Evolutionary conservation across 2,113 vertebrate genomes (phyloP), one percentile per base, ranked within the genome.

Genomic region (Sturnira hondurensis): DNA sequence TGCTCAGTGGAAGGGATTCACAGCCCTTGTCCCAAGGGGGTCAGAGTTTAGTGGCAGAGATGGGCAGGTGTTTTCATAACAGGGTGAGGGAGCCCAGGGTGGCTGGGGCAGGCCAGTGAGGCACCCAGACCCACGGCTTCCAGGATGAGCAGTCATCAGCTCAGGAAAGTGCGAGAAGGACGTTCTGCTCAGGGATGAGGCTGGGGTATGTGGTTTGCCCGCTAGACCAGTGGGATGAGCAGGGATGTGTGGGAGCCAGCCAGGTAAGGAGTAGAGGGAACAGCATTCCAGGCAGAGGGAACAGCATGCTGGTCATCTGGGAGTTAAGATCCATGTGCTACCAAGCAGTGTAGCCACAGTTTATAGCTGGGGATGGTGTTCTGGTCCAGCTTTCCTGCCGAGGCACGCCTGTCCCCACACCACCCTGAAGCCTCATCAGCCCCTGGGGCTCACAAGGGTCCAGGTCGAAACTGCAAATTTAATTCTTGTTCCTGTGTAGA

Each of bases 151-250:
- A 17, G 91, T 45, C 36, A 4, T 67, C 36, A 7, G 38, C 56
- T 33, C 11, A 47, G 68, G 50, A 33, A 16, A 33, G 31, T 0
- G 12, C 17, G 22, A 54, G 54, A 65, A 41, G 38, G 31, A 0
- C 0, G 1, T 50, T 43, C 22, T 5, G 7, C 0, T 0, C 28
- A 4, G 4, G 76, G n/a, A 70, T 16, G 36, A 54, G 50, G 50
- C 26, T 36, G 47, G 52, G 47, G 81, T 5, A 0, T 38, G 50
- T 22, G 81, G 45, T 47, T 54, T 14, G 31, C 58, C 19, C 0
- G 3, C 43, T 36, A 33, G 33, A 17, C 28, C 16, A 20, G 58
- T 28, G 28, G 28, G 81, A 20, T 19, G 56, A 83, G 56, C 58
- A 5, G 22, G 68, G 81, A 1, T 14, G 65, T 36, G 0, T 3